Percentiles rank a stretch among this genome's conserved stretches.
Evolutionary conservation across 2,797 vertebrate genomes (phyloP).

Genomic region (Sebastes trivittatus): DNA sequence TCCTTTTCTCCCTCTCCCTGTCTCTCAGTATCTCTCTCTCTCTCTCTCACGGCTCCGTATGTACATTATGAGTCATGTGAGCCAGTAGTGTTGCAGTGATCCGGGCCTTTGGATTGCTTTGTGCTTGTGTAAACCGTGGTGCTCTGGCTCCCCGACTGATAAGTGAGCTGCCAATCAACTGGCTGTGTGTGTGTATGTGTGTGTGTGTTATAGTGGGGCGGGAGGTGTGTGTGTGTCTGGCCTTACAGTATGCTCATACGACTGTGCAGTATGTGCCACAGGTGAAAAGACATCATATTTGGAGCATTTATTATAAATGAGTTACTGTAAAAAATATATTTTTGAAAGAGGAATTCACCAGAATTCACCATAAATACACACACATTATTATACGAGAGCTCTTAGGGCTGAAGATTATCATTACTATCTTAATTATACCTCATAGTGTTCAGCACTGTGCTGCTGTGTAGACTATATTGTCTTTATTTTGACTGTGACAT

Average conservation of each 20-base stretch:
- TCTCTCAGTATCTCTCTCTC: background rate
- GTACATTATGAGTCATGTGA: conserved; percentile 73
- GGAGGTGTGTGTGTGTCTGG: background rate
- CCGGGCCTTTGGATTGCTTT: conserved; percentile 66
- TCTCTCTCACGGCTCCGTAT: conserved; percentile 32
- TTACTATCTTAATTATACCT: conserved; percentile 24
- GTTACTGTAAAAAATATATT: background rate
- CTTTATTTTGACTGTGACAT: background rate
- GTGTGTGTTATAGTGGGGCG: background rate
- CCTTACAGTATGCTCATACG: conserved; percentile 8
- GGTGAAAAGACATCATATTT: conserved; percentile 7
- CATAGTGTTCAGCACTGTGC: conserved; percentile 1
- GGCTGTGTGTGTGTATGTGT: conserved; percentile 7
- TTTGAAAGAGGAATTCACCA: background rate
- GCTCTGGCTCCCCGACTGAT: conserved; percentile 70
- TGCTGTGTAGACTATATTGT: background rate
- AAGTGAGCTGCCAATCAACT: conserved; percentile 74
- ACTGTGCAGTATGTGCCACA: conserved; percentile 11
- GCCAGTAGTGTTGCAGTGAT: conserved; percentile 60
- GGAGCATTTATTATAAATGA: background rate
- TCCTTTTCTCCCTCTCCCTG: background rate
- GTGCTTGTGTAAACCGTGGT: conserved; percentile 76
- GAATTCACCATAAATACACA: background rate
- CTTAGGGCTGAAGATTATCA: background rate
- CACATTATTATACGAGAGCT: background rate